Evolutionary conservation across 1,140 invertebrate species (phyloP).

Genomic region (Leptopilina clavipes): DNA sequence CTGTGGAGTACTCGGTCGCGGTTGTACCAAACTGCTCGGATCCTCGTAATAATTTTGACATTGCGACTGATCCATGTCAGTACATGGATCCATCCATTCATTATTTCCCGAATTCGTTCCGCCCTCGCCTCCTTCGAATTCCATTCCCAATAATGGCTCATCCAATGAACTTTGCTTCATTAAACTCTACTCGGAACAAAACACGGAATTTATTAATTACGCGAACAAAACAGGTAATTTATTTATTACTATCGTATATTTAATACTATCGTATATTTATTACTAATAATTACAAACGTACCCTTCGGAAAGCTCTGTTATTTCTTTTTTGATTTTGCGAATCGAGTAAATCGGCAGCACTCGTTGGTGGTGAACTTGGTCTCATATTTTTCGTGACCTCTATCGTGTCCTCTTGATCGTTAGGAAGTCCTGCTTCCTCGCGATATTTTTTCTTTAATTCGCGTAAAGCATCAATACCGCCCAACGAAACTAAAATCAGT

Average conservation of each 20-base stretch:
- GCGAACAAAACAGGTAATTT: no score
- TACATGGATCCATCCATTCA: conserved; percentile 65
- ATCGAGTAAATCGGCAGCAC: conserved; percentile 93
- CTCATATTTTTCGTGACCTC: conserved; percentile 95
- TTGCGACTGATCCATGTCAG: conserved; percentile 54
- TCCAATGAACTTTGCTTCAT: conserved; percentile 96
- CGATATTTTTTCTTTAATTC: conserved; percentile 85
- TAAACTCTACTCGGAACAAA: conserved; percentile 78
- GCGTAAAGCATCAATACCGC: conserved; percentile 89
- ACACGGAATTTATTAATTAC: no score
- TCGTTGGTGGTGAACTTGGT: conserved; percentile 95
- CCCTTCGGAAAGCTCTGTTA: conserved; percentile 78
- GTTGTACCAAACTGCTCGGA: conserved; percentile 61
- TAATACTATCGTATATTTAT: no score
- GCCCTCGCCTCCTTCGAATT: conserved; percentile 65
- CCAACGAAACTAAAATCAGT: conserved; percentile 90
- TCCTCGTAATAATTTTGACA: conserved; percentile 64
- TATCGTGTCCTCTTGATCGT: conserved; percentile 92
- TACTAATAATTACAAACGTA: conserved; percentile 66
- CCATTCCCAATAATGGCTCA: conserved; percentile 85
- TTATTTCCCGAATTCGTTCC: conserved; percentile 51
- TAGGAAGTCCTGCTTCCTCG: conserved; percentile 81
- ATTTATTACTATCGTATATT: no score
- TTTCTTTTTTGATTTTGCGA: conserved; percentile 88
- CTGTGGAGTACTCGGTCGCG: conserved; percentile 73